These are phyloP conservation scores for Ephestia elutella DNA, from an alignment of 1,140 invertebrate genomes.

Conservation along the genomic window DNA sequence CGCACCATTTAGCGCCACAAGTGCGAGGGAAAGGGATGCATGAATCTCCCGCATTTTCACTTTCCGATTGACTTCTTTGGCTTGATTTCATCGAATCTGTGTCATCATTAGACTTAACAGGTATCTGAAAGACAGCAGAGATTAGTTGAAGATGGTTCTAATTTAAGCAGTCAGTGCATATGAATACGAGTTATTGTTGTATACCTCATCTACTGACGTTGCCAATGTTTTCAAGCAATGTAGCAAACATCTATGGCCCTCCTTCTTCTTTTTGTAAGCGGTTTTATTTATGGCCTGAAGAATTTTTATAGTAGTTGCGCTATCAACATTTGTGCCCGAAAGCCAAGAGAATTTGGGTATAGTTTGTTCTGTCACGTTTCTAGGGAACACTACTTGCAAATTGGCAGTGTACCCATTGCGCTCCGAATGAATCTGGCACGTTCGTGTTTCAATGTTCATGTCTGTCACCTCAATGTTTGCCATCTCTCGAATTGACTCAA, in stretches of 20 bases:
- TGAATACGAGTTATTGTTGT: not conserved
- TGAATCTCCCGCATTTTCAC: constrained; percentile 78
- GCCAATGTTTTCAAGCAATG: constrained; percentile 68
- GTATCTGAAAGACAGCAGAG: constrained; percentile 43
- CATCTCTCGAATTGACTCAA: constrained; percentile 85
- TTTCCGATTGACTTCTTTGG: constrained; percentile 62
- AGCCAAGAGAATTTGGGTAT: constrained; percentile 72
- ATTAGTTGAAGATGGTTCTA: too few relatives aligned
- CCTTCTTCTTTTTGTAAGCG: constrained; percentile 65
- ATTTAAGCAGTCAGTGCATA: not conserved
- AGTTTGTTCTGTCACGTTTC: constrained; percentile 77
- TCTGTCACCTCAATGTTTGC: constrained; percentile 90
- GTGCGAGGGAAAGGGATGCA: constrained; percentile 95
- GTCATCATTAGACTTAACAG: constrained; percentile 67
- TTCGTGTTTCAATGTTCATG: constrained; percentile 82
- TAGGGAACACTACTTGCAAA: constrained; percentile 87
- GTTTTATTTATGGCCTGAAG: constrained; percentile 67
- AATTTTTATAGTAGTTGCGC: constrained; percentile 67
- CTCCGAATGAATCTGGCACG: constrained; percentile 83
- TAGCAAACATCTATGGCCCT: constrained; percentile 62
- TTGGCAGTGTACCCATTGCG: constrained; percentile 83
- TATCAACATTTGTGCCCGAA: constrained; percentile 68
- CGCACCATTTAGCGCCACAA: constrained; percentile 94
- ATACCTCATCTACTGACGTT: constrained; percentile 67
- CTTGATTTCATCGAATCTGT: constrained; percentile 64